Conservation (phyloP, 2,888 invertebrate genomes). For the Drosophila picticornis region DNA sequence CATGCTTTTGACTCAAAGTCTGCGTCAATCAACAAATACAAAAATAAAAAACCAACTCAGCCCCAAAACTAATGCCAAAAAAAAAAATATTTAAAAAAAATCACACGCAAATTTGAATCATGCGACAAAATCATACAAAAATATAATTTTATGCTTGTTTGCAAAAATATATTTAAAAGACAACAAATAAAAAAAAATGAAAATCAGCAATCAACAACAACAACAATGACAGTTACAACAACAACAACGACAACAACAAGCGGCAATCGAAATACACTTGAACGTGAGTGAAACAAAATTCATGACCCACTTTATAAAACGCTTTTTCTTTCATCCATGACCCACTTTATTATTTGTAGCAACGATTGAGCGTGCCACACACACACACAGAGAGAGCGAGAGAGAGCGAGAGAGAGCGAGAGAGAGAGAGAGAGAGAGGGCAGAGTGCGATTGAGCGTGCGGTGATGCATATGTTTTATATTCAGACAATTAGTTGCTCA, state of each 20-base stretch:
- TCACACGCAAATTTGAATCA: constrained; percentile 57
- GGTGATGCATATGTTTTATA: constrained; percentile 72
- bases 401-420: background rate
- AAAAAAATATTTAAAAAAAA: constrained; percentile 26
- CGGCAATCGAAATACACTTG: constrained; percentile 83
- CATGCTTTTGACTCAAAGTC: background rate
- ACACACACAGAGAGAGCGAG: background rate
- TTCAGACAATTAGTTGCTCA: constrained; percentile 78
- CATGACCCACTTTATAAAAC: constrained; percentile 84
- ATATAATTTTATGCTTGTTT: constrained; percentile 50
- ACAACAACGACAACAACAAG: constrained; percentile 42
- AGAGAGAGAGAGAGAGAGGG: constrained; percentile 6
- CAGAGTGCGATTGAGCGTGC: constrained; percentile 3
- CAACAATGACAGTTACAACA: constrained; percentile 34
- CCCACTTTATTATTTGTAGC: constrained; percentile 83
- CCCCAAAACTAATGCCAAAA: constrained; percentile 9
- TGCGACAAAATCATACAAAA: constrained; percentile 46
- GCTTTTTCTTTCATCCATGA: constrained; percentile 85
- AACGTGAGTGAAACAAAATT: constrained; percentile 85
- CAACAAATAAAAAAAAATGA: constrained; percentile 16
- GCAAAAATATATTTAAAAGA: constrained; percentile 42
- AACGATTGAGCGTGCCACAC: constrained; percentile 51
- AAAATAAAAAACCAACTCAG: constrained; percentile 9
- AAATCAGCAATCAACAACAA: constrained; percentile 30
- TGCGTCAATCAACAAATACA: constrained; percentile 1